Evolutionary conservation across 2,888 invertebrate species (phyloP), one percentile per base, ranked within the genome.

Genomic region (Argyresthia goedartella): DNA sequence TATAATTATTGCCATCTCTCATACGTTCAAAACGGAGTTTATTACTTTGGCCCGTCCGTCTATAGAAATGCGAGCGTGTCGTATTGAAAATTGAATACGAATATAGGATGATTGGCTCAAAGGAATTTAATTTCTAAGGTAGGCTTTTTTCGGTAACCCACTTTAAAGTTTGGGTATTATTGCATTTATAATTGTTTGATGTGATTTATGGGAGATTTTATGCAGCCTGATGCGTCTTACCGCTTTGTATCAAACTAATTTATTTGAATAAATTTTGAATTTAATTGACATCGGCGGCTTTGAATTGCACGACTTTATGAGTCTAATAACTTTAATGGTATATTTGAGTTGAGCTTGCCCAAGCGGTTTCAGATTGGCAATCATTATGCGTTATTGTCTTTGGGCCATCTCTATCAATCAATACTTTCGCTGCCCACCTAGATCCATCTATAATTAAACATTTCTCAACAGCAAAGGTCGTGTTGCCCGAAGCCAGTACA

Each of bases 31-130:
- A 39, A 39, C 9, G 9, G n/a, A 48, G 36, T 79, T 80, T 76
- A 78, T 76, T 76, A 78, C 79, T 79, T 73, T 78, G 81, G 82
- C 81, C 82, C 80, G 78, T 72, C 66, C 56, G 69, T 80, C 82
- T 71, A 81, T 85, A 78, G 80, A 76, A 82, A 81, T 69, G 73
- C 78, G 81, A 77, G 81, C 84, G 82, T 82, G 71, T 73, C 81
- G 77, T 76, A 84, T 85, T 75, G 71, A 60, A 81, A 81, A 85
- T 84, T 81, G 80, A 75, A 73, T 73, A 78, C 76, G 74, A 81
- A 76, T 73, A 69, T 58, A 66, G 25, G n/a, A 49, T 42, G 42
- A 49, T 49, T 49, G 42, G n/a, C n/a, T 10, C n/a, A 8, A 33
- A 49, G 41, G 16, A 49, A 41, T 49, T 41, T 11, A 42, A 41